Evolutionary conservation across 1,140 invertebrate genomes (phyloP), one percentile per base, ranked within the genome.

Genomic region (Laodelphax striatellus): DNA sequence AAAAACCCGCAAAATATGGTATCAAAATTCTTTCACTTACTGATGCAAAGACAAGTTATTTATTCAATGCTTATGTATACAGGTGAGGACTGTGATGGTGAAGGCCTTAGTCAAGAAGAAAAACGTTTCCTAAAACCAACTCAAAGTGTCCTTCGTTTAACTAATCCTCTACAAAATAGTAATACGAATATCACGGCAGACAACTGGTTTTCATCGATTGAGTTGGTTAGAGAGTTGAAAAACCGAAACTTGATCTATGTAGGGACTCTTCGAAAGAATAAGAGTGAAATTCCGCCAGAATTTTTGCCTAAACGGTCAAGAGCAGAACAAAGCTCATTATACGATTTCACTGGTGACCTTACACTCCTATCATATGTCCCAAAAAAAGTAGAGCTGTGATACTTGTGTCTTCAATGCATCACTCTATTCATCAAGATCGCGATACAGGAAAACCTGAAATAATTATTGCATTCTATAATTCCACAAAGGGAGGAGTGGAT

Each of bases 181-280:
- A 61, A 70, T 17, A 60, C 69, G 62, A 72, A 70, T 60, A 52
- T 73, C 11, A 73, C 70, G 9, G 67, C 62, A 34, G 71, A 73
- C 56, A 74, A 75, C 61, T 73, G 70, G 68, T 75, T 76, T 67
- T 63, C 62, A 24, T 73, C 72, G 14, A 60, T 72, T 24, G 57
- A 70, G 61, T 61, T 74, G 24, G 63, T 70, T 46, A 57, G 72
- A 52, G 59, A 63, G 55, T 64, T 74, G 58, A 65, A 58, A 64
- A 55, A 69, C 4, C 31, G 64, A 61, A 54, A 57, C 22, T 17
- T 61, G 46, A 71, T 71, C 24, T 65, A 73, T 56, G 65, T 75
- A 14, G 76, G 74, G 16, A 76, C 74, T 11, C 44, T 77, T 42
- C 70, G 67, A 63, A 75, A 72, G 70, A 76, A 76, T 62, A 75